A percentile compares a stretch with the other conserved stretches of the same genome.
Conservation (phyloP, 2,888 invertebrate genomes). For the Rhaphigaster nebulosa region DNA sequence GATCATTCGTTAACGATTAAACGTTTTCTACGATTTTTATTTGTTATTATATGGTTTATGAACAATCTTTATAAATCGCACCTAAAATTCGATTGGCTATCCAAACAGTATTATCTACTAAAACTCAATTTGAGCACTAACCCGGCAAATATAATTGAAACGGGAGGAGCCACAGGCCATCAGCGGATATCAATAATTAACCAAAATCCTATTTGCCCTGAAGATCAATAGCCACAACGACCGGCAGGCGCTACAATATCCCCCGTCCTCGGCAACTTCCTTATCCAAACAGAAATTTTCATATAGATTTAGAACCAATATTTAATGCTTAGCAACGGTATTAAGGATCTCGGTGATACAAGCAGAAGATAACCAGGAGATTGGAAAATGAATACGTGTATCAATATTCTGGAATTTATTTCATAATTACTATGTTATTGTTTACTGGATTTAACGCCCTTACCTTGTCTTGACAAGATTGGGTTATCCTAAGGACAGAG, state of each 20-base stretch:
- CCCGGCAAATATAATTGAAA: background rate
- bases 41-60: too few species aligned
- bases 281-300: background rate
- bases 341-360: background rate
- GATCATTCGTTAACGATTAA: too few species aligned
- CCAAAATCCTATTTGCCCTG: background rate
- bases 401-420: too few species aligned
- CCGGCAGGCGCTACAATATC: background rate
- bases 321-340: background rate
- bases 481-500: too few species aligned
- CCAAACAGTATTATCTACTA: background rate
- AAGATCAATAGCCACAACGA: background rate
- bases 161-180: background rate
- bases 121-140: background rate
- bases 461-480: too few species aligned
- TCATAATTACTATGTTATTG: too few species aligned
- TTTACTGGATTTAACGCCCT: too few species aligned
- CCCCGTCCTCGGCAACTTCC: background rate
- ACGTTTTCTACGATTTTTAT: too few species aligned
- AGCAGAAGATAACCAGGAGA: background rate
- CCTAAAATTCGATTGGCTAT: background rate
- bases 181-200: slow-evolving; percentile 35
- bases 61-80: background rate
- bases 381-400: too few species aligned
- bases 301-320: background rate